Evolutionary conservation across 2,113 vertebrate genomes (phyloP).

Genomic region (Colistium nudipinnis): DNA sequence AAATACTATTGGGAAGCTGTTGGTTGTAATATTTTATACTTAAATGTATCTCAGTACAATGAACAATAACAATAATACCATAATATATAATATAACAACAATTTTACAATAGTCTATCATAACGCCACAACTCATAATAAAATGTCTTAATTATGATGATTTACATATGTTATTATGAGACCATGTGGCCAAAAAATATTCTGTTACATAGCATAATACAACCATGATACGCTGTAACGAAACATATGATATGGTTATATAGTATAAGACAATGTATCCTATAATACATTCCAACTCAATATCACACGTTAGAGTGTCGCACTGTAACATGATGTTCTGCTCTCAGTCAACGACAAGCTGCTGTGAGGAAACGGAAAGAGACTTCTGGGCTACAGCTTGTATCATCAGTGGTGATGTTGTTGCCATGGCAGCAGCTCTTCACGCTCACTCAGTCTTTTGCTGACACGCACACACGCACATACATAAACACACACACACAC

Average conservation of each 20-base stretch:
- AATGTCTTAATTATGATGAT: no score
- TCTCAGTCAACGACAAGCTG: constrained; percentile 31
- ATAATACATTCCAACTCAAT: neutral
- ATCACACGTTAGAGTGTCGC: neutral
- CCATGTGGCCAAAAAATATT: no score
- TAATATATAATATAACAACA: no score
- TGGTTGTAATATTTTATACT: no score
- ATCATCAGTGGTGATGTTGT: constrained; percentile 61
- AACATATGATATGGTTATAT: no score
- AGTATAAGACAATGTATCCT: neutral
- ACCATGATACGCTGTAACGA: no score
- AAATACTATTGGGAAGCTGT: neutral
- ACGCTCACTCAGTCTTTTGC: constrained; percentile 30
- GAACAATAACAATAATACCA: no score
- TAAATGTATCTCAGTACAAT: no score
- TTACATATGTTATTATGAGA: no score
- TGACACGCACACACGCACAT: neutral
- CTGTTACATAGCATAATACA: no score
- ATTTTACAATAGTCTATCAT: no score
- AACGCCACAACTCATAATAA: no score
- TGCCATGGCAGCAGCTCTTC: constrained; percentile 68
- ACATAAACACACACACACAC: constrained; percentile 9
- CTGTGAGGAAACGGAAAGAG: constrained; percentile 10
- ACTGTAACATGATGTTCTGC: constrained; percentile 33
- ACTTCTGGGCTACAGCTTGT: constrained; percentile 30